Evolutionary conservation across 2,113 vertebrate genomes (phyloP).

Genomic region (Laticauda colubrina): DNA sequence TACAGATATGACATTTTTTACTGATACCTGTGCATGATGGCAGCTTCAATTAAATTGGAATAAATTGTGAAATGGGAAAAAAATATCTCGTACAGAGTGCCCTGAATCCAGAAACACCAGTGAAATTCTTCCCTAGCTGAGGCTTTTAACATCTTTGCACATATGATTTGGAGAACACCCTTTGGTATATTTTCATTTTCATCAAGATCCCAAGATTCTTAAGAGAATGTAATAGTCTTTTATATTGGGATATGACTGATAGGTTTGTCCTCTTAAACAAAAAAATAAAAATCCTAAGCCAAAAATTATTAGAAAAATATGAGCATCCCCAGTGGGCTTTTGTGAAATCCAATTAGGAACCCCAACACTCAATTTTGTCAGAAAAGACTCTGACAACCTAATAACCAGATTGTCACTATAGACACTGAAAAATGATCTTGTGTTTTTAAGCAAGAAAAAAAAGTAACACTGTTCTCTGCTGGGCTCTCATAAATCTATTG

Average conservation of each 20-base stretch:
- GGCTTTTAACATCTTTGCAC: conserved; percentile 36
- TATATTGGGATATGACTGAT: conserved; percentile 54
- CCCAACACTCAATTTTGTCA: conserved; percentile 55
- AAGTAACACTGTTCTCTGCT: conserved; percentile 38
- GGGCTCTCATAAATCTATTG: conserved; percentile 29
- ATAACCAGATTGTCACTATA: conserved; percentile 65
- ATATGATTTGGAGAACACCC: neutral
- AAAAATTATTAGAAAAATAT: conserved; percentile 63
- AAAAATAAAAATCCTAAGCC: conserved; percentile 36
- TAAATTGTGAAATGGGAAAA: neutral
- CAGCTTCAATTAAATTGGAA: neutral
- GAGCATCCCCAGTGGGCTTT: conserved; percentile 46
- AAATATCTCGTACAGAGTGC: neutral
- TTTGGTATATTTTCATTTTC: conserved; percentile 34
- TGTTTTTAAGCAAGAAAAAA: conserved; percentile 40
- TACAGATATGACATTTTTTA: neutral
- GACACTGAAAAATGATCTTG: conserved; percentile 60
- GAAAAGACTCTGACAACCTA: conserved; percentile 61
- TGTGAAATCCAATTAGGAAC: conserved; percentile 66
- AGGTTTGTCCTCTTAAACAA: conserved; percentile 56
- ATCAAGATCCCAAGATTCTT: conserved; percentile 41
- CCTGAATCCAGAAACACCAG: neutral
- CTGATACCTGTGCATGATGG: neutral
- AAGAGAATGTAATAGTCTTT: conserved; percentile 50
- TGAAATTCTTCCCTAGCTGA: conserved; percentile 35